Conservation (phyloP, 2,113 vertebrate genomes). For the Rhinolophus sinicus region DNA sequence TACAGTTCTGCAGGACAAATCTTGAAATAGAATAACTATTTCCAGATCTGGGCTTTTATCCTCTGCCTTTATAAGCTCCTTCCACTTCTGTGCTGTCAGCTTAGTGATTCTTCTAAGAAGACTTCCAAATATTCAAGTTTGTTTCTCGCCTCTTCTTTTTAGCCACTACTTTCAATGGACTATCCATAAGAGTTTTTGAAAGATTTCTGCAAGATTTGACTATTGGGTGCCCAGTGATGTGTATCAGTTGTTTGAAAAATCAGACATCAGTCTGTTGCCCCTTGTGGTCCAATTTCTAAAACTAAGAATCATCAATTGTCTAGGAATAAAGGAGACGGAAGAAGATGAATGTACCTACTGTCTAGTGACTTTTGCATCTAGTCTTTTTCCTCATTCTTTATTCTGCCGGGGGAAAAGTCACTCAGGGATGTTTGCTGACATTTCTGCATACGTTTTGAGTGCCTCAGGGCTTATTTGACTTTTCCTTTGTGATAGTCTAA, state of each 20-base stretch:
- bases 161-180: neutral
- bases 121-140: neutral
- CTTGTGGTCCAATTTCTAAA: neutral
- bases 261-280: neutral
- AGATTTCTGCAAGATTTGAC: neutral
- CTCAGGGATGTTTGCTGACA: conserved; percentile 10
- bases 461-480: neutral
- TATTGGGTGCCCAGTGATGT: neutral
- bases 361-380: neutral
- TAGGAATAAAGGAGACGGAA: neutral
- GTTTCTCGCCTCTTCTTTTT: neutral
- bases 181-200: neutral
- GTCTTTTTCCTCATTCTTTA: neutral
- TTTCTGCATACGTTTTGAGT: conserved; percentile 42
- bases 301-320: neutral
- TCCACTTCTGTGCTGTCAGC: neutral
- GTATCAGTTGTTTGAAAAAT: neutral
- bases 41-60: conserved; percentile 43
- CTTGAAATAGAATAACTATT: conserved; percentile 65
- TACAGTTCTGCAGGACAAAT: conserved; percentile 56
- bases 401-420: neutral
- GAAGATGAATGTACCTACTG: no score
- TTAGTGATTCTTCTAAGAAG: neutral
- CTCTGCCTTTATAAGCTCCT: neutral
- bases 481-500: neutral